Conservation (phyloP, 2,113 vertebrate species). For the Theropithecus gelada region DNA sequence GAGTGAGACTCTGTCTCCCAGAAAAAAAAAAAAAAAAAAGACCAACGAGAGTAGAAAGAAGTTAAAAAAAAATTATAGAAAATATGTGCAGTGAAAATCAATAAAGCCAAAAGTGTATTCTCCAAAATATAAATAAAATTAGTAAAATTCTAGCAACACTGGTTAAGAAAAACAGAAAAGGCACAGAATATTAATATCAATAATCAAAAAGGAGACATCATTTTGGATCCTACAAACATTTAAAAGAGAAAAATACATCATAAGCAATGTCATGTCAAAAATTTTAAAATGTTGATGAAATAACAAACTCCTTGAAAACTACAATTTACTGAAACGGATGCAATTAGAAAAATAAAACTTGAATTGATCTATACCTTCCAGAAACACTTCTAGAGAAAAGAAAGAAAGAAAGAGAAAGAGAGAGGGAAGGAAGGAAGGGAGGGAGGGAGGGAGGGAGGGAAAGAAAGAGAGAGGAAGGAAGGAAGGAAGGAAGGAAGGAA, state of each 20-base stretch:
- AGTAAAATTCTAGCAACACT: not conserved
- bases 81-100: not conserved
- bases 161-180: not conserved
- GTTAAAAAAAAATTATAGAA: not conserved
- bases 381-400: not conserved
- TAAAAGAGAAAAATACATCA: not conserved
- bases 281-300: not conserved
- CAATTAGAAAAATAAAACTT: not conserved
- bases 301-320: not conserved
- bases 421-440: too few relatives aligned
- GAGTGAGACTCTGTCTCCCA: too few relatives aligned
- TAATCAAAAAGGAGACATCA: not conserved
- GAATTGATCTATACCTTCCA: not conserved
- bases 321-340: not conserved
- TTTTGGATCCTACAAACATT: not conserved
- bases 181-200: not conserved
- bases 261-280: not conserved
- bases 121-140: not conserved
- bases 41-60: not conserved
- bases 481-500: too few relatives aligned
- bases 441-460: too few relatives aligned
- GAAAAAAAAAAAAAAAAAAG: not conserved
- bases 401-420: too few relatives aligned
- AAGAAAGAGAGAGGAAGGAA: too few relatives aligned
- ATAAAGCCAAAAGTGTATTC: not conserved